A percentile compares a stretch with the other conserved stretches of the same genome.
phyloP scores from a whole-genome alignment of 2,113 vertebrate genomes.

The Corydoras maculifer region DNA sequence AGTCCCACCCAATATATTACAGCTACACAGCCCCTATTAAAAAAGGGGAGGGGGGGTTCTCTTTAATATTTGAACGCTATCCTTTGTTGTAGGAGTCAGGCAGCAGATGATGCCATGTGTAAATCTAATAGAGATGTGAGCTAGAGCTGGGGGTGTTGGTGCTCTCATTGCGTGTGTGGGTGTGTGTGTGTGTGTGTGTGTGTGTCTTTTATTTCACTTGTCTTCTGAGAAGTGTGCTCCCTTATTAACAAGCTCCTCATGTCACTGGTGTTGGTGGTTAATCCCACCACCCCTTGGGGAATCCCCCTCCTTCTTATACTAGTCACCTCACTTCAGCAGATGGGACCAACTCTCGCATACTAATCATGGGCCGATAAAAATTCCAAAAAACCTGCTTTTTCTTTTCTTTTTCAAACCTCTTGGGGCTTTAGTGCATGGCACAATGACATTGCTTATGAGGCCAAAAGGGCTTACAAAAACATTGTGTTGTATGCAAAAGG shows the following conservation, averaged over 20 bases:
- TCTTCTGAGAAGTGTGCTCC: constrained; percentile 44
- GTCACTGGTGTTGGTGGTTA: constrained; percentile 70
- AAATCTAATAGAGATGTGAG: constrained; percentile 66
- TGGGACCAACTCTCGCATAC: constrained; percentile 68
- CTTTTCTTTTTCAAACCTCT: constrained; percentile 44
- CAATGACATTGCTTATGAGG: constrained; percentile 35
- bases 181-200: constrained; percentile 7
- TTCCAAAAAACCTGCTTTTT: constrained; percentile 49
- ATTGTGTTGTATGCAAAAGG: no score
- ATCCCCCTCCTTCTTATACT: constrained; percentile 47
- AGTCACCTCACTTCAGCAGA: constrained; percentile 61
- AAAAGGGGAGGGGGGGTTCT: neutral
- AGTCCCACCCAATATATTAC: constrained; percentile 60
- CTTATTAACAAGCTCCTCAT: constrained; percentile 69
- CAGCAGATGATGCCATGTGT: constrained; percentile 67
- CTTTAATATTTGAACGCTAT: constrained; percentile 25
- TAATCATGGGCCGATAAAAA: constrained; percentile 63
- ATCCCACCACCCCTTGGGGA: constrained; percentile 52
- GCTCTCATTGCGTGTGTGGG: neutral
- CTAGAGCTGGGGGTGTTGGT: constrained; percentile 34
- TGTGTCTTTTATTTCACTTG: constrained; percentile 39
- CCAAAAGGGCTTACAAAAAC: no score
- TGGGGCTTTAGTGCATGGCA: constrained; percentile 36
- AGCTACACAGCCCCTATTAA: constrained; percentile 27
- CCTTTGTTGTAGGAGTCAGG: constrained; percentile 59